Evolutionary conservation across 1,140 invertebrate genomes (phyloP).

Genomic region (Diorhabda carinulata): DNA sequence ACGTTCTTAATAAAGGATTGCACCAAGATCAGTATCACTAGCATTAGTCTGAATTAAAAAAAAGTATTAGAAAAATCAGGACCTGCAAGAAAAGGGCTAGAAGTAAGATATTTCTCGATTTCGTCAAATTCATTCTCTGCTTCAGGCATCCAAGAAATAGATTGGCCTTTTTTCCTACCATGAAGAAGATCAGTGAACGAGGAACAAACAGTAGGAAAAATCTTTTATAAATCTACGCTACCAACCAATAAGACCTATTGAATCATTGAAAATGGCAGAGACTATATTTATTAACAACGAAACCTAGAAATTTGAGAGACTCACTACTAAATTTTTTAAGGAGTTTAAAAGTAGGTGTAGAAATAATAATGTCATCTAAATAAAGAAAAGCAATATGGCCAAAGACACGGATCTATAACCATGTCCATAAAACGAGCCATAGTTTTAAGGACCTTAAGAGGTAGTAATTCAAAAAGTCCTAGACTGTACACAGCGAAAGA

Average conservation of each 20-base stretch:
- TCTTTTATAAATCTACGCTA: conserved; percentile 21
- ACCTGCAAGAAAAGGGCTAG: too few relatives aligned
- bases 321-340: conserved; percentile 1
- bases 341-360: too few relatives aligned
- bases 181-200: conserved; percentile 26
- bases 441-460: too few relatives aligned
- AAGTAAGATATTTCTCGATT: neutral
- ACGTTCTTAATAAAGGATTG: conserved; percentile 32
- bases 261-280: conserved; percentile 42
- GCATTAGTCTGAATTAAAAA: too few relatives aligned
- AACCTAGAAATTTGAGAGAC: conserved; percentile 18
- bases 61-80: too few relatives aligned
- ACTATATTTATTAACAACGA: conserved; percentile 10
- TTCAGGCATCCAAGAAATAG: conserved; percentile 8
- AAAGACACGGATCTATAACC: too few relatives aligned
- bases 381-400: too few relatives aligned
- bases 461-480: too few relatives aligned
- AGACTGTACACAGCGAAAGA: too few relatives aligned
- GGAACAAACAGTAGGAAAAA: conserved; percentile 10
- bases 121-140: conserved; percentile 11
- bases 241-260: conserved; percentile 20
- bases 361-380: too few relatives aligned
- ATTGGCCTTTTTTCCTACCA: conserved; percentile 16
- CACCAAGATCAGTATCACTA: conserved; percentile 37
- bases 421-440: too few relatives aligned